Evolutionary conservation across 2,888 invertebrate genomes (phyloP), one percentile per base, ranked within the genome.

Genomic region (Macrophya alboannulata): DNA sequence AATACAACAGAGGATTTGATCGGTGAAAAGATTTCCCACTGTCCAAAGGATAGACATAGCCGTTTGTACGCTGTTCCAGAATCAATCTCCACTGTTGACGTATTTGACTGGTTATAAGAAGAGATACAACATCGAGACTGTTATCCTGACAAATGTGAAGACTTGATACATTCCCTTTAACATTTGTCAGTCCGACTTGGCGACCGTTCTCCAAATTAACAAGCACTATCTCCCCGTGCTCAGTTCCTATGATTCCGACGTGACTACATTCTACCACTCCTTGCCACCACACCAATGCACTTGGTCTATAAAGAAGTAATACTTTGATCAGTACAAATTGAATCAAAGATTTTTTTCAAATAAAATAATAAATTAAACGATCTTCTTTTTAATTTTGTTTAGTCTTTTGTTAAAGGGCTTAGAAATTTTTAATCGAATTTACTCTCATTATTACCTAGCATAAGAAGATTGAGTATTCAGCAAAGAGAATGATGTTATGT

Each of bases 71-170:
- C 91, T 97, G 97, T 92, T 98, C 98, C 84, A 98, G 94, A 48
- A 98, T 94, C 86, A 98, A 94, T 88, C 97, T 96, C 96, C 97
- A 98, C 91, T 98, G 98, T 87, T 97, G 96, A 59, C 96, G 96
- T 88, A 96, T 95, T 55, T 95, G 95, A 85, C 95, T 96, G 10
- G 97, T 97, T 90, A 98, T 97, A 96, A 98, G 90, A 83, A 95
- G 91, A 48, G 94, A 94, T 76, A 94, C 94, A 84, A 95, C 94
- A 88, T 96, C 96, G 45, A 96, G 93, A 85, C 95, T 95, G 91
- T 97, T 96, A 94, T 97, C 97, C 90, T 96, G 96, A 91, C 97
- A 96, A 88, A 97, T 95, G 91, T 96, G 95, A 85, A 97, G 93
- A 87, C 95, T 95, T 82, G 93, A 94, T 85, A 97, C 95, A 89